phyloP scores from a whole-genome alignment of 92 coral and sea anemone species.

The Desmophyllum pertusum region DNA sequence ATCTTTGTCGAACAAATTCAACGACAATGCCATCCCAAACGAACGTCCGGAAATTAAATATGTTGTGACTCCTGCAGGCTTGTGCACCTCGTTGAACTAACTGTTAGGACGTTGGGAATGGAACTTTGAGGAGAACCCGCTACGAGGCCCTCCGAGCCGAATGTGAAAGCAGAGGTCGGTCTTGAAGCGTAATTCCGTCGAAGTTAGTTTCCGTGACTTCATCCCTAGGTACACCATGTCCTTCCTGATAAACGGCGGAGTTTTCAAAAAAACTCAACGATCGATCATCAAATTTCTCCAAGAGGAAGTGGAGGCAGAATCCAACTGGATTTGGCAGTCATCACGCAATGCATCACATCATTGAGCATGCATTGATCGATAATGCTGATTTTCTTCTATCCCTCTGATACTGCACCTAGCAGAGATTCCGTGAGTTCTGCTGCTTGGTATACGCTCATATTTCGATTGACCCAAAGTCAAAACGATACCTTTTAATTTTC shows the following conservation, averaged over 20 bases:
- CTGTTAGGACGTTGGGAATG: neutral
- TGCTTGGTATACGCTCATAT: no score
- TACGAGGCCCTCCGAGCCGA: no score
- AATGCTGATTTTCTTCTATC: neutral
- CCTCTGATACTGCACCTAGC: neutral
- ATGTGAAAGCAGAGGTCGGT: neutral
- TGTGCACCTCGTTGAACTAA: neutral
- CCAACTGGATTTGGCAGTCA: neutral
- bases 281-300: neutral
- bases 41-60: neutral
- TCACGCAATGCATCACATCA: neutral
- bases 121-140: neutral
- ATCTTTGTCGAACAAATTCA: no score
- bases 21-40: slow-evolving; percentile 1
- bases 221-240: neutral
- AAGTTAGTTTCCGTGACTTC: neutral
- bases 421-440: no score
- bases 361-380: neutral
- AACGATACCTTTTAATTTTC: no score
- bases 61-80: neutral
- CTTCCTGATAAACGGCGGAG: neutral
- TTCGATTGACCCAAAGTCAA: no score
- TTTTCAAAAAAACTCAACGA: neutral
- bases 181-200: neutral
- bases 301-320: neutral